Conservation (phyloP, 2,113 vertebrate species). For the Nesogale talazaci region DNA sequence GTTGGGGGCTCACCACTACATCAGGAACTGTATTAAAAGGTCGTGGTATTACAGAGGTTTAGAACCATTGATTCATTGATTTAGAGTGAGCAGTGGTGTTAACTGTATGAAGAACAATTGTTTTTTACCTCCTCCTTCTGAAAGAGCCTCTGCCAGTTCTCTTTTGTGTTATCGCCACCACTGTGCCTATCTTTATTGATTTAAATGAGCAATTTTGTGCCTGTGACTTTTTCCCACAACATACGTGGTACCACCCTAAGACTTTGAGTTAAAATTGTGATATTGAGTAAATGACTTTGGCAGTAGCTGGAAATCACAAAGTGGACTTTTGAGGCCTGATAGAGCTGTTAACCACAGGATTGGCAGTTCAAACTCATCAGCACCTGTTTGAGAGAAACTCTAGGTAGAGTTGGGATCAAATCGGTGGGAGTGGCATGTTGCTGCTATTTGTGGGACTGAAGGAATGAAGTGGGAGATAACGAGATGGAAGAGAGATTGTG, state of each 20-base stretch:
- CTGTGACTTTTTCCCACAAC: neutral
- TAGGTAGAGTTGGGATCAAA: too few relatives aligned
- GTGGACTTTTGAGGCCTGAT: neutral
- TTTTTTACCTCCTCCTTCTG: slow-evolving; percentile 15
- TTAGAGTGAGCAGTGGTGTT: neutral
- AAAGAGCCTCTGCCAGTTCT: slow-evolving; percentile 5
- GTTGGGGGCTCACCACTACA: too few relatives aligned
- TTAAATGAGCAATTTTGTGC: neutral
- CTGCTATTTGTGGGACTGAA: slow-evolving; percentile 5
- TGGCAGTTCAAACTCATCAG: too few relatives aligned
- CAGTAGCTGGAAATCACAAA: slow-evolving; percentile 42
- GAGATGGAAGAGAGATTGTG: slow-evolving; percentile 21
- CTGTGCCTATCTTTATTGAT: slow-evolving; percentile 41
- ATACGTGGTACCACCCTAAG: slow-evolving; percentile 13
- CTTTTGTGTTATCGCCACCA: neutral
- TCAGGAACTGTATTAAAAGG: too few relatives aligned
- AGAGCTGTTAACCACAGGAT: neutral
- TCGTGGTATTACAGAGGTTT: too few relatives aligned
- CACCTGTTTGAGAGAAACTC: too few relatives aligned
- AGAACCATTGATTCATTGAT: too few relatives aligned
- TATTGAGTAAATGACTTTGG: slow-evolving; percentile 14
- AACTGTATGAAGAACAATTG: neutral
- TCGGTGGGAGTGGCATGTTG: neutral
- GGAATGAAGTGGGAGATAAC: slow-evolving; percentile 17
- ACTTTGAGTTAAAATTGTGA: slow-evolving; percentile 11